These are phyloP conservation scores for Uria lomvia DNA, from an alignment of 2,113 vertebrate species.

Conservation along the genomic window DNA sequence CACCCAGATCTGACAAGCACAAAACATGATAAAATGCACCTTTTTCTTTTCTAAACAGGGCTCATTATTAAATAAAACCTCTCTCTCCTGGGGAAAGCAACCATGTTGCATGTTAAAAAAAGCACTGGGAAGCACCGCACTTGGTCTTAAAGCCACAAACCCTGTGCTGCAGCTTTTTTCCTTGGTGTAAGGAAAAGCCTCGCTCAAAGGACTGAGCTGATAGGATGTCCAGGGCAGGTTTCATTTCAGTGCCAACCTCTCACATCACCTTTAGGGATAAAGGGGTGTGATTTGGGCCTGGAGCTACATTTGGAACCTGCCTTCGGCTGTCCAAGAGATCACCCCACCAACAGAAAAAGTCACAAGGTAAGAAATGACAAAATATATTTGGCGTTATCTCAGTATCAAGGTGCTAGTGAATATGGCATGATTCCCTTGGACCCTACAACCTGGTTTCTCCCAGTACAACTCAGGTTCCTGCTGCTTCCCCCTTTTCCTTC, in stretches of 20 bases:
- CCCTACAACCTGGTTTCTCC: background rate
- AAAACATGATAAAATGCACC: background rate
- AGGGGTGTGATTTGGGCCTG: background rate
- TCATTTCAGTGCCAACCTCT: background rate
- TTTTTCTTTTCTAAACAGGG: background rate
- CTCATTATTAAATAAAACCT: background rate
- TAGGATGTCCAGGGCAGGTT: background rate
- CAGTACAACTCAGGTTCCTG: background rate
- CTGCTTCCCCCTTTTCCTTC: background rate
- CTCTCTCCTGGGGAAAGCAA: background rate
- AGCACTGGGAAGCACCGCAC: background rate
- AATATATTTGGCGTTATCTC: background rate
- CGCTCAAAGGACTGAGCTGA: background rate
- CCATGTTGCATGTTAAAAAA: background rate
- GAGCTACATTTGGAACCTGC: background rate
- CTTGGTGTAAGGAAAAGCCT: background rate
- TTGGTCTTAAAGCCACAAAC: background rate
- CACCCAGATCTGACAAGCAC: background rate
- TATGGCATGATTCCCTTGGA: background rate
- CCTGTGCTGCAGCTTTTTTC: background rate
- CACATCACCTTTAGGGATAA: background rate
- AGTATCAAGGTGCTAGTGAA: fast-evolving
- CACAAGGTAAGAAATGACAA: background rate
- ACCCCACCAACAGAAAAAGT: background rate
- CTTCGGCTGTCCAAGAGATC: background rate